phyloP scores from a whole-genome alignment of 1,140 invertebrate species.

The Bombus fervidus region DNA sequence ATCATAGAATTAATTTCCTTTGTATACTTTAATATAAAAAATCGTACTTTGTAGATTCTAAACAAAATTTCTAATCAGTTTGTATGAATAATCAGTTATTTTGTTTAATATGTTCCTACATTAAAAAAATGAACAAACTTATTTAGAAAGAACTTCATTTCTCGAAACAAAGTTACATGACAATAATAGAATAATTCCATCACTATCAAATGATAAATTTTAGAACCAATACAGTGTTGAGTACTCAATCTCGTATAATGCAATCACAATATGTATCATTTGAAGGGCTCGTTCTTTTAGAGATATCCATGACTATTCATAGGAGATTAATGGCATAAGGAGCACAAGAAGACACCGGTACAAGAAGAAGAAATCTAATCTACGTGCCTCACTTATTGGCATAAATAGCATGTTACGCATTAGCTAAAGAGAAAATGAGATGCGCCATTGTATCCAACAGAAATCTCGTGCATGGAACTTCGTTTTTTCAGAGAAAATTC shows the following conservation, averaged over 20 bases:
- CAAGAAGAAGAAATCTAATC: slow-evolving; percentile 42
- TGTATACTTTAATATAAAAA: neutral
- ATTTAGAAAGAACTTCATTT: neutral
- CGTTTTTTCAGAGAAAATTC: slow-evolving; percentile 26
- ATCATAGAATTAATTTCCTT: neutral
- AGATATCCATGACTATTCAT: slow-evolving; percentile 14
- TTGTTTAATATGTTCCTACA: neutral
- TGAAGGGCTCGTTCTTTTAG: slow-evolving; percentile 8
- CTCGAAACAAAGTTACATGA: neutral
- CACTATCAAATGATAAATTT: neutral
- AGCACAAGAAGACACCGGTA: slow-evolving; percentile 40
- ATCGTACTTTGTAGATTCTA: no score
- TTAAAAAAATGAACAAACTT: neutral
- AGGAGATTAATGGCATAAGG: slow-evolving; percentile 14
- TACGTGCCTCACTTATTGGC: slow-evolving; percentile 38
- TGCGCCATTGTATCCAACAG: slow-evolving; percentile 11
- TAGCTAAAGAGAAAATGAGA: slow-evolving; percentile 7
- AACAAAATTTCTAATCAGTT: no score
- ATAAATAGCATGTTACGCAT: slow-evolving; percentile 21
- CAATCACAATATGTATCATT: slow-evolving; percentile 6
- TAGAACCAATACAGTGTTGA: neutral
- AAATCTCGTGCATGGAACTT: slow-evolving; percentile 12
- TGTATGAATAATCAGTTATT: no score
- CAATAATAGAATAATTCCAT: neutral
- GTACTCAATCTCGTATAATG: neutral